Conservation (phyloP, 2,888 invertebrate species). For the Synanthedon vespiformis region DNA sequence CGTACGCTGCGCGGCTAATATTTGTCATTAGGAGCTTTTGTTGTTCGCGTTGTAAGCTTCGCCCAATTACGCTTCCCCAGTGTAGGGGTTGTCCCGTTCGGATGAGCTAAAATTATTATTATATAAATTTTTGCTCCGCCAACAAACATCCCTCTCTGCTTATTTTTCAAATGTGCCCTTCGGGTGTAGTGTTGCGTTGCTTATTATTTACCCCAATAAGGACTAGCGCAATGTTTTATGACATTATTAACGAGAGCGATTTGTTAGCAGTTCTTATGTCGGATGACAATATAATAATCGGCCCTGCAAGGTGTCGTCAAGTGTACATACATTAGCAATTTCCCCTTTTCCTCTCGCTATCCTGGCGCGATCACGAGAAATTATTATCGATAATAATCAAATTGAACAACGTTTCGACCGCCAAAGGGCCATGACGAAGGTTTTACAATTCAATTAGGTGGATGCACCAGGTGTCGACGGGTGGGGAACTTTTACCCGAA, state of each 20-base stretch:
- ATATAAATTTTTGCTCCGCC: constrained; percentile 43
- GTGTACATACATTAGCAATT: constrained; percentile 23
- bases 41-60: constrained; percentile 35
- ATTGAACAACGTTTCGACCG: constrained; percentile 55
- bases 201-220: constrained; percentile 13
- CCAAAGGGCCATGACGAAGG: constrained; percentile 59
- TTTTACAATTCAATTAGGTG: constrained; percentile 68
- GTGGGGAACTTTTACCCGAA: constrained; percentile 40
- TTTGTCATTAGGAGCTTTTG: constrained; percentile 61
- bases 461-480: constrained; percentile 55
- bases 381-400: constrained; percentile 56
- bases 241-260: constrained; percentile 13
- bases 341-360: constrained; percentile 27
- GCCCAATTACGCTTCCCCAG: constrained; percentile 15
- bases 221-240: constrained; percentile 16
- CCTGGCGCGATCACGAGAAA: constrained; percentile 42
- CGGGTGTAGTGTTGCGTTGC: constrained; percentile 30
- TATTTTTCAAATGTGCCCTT: constrained; percentile 46
- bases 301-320: constrained; percentile 6
- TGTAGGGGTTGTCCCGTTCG: constrained; percentile 32
- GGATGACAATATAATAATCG: constrained; percentile 3
- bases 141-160: constrained; percentile 35
- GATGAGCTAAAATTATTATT: constrained; percentile 49
- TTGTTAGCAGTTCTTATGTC: constrained; percentile 12
- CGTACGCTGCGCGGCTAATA: constrained; percentile 41